Base-by-base conservation (phyloP, 2,888 invertebrate genomes). In the Pristionchus fissidentatus region DNA sequence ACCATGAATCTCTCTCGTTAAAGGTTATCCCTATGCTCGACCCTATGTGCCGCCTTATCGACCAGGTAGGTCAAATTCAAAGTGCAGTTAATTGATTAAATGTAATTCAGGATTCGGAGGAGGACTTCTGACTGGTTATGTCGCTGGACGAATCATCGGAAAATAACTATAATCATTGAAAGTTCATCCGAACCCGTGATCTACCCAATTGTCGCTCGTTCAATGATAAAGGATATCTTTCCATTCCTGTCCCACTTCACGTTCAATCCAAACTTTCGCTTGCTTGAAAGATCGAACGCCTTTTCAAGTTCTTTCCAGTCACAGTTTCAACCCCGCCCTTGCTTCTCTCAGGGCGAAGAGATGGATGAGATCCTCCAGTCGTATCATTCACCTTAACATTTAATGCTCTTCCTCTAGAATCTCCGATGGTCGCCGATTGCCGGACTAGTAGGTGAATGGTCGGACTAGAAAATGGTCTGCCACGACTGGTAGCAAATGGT, bases 251-350 rank as follows among this genome's bases (percentile, higher is more conserved):
- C 70, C 70, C 43, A 41, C 41, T 41, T 70, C 15, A 43, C 41
- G 35, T 22, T 70, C 70, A 70, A 70, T 38, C 70, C 43, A 70
- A 70, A 70, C 70, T 43, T 70, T n/a, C n/a, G 70, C 22, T 38
- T 70, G 38, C 38, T 70, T 41, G 19, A 70, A 26, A n/a, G 43
- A 70, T 26, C 70, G 70, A 15, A n/a, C 70, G 41, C 43, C 26
- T 26, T 32, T 60, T 66, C 29, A 22, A 38, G 22, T 4, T 38
- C 70, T 70, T 4, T 70, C 26, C 38, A 70, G 43, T 70, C n/a
- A 32, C n/a, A 10, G n/a, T 43, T 66, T 19, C 29, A 32, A 66
- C 38, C 35, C 57, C 57, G n/a, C 29, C n/a, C 26, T 57, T 13
- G 32, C 15, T n/a, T 66, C 38, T 3, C 35, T 22, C n/a, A 22